phyloP scores from a whole-genome alignment of 2,113 vertebrate genomes.

The Anthoscopus minutus region DNA sequence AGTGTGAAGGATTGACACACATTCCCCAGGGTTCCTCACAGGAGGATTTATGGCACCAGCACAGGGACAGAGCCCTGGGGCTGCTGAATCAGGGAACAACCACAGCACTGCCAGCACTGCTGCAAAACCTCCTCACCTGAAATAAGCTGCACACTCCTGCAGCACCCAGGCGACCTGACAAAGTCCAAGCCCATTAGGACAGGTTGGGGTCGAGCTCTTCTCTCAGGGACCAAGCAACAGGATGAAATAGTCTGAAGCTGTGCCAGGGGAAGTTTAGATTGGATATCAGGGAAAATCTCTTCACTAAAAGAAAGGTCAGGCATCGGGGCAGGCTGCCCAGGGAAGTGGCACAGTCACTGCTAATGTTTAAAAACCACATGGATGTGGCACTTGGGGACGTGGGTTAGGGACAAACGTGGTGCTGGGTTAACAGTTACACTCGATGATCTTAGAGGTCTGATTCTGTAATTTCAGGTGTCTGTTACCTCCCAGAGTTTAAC shows the following conservation, averaged over 20 bases:
- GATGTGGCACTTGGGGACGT: background rate
- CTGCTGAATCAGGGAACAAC: background rate
- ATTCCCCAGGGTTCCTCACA: background rate
- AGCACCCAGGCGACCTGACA: background rate
- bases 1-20: background rate
- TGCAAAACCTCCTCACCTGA: background rate
- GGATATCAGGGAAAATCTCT: background rate
- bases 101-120: background rate
- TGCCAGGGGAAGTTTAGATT: background rate
- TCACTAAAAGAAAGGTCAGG: background rate
- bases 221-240: background rate
- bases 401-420: accelerated
- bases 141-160: background rate
- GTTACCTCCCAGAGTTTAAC: background rate
- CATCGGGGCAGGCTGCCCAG: background rate
- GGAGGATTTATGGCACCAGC: accelerated
- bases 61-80: background rate
- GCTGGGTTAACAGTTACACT: background rate
- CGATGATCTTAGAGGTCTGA: accelerated
- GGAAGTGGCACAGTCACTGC: background rate
- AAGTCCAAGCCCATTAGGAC: background rate
- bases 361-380: accelerated
- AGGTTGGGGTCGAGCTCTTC: background rate
- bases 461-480: background rate
- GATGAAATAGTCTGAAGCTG: background rate